Evolutionary conservation across 2,113 vertebrate species (phyloP).

Genomic region (Ellobius talpinus): DNA sequence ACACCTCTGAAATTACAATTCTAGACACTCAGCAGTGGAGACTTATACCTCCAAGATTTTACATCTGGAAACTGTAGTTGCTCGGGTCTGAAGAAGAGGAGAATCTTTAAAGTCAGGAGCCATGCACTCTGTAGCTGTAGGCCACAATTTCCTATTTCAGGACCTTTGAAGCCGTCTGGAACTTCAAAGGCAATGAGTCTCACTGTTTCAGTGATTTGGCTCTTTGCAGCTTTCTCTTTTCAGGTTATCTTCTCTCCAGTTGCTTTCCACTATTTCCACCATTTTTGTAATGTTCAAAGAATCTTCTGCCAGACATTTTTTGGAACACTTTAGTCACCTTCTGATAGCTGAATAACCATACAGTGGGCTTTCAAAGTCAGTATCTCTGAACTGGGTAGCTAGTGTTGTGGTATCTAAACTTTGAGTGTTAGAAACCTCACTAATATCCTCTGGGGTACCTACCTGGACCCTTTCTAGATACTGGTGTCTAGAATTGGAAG

Average conservation of each 20-base stretch:
- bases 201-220: background rate
- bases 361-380: background rate
- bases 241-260: background rate
- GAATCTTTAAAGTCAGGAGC: background rate
- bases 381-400: background rate
- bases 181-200: background rate
- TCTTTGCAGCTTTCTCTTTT: background rate
- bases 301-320: background rate
- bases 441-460: background rate
- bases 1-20: background rate
- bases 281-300: background rate
- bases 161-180: background rate
- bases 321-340: background rate
- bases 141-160: background rate
- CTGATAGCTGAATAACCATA: background rate
- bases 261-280: background rate
- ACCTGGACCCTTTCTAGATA: accelerated
- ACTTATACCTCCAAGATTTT: background rate
- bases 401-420: background rate
- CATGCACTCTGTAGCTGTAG: background rate
- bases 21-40: background rate
- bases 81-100: background rate
- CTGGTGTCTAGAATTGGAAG: background rate
- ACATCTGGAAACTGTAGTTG: background rate
- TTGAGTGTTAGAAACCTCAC: no score